phyloP scores from a whole-genome alignment of 1,140 invertebrate species.

The Diachasma alloeum region DNA sequence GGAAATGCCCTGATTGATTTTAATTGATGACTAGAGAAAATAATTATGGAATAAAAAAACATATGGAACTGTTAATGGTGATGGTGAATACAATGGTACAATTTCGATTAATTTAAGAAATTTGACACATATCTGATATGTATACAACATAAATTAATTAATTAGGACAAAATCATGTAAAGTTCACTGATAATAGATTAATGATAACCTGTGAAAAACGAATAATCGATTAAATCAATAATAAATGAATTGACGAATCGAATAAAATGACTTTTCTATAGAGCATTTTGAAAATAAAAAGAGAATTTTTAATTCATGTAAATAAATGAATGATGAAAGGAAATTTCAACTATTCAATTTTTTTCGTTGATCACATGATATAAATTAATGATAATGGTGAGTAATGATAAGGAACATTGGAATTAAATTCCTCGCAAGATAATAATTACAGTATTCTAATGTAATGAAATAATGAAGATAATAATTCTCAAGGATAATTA shows the following conservation, averaged over 20 bases:
- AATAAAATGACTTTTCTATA: background rate
- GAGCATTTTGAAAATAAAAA: background rate
- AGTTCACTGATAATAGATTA: too few relatives aligned
- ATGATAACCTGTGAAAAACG: too few relatives aligned
- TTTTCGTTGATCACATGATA: background rate
- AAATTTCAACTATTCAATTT: background rate
- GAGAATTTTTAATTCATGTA: background rate
- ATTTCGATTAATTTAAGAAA: background rate
- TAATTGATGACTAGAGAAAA: background rate
- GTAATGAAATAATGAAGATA: background rate
- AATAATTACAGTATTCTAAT: conserved; percentile 5
- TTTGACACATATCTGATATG: background rate
- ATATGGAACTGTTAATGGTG: background rate
- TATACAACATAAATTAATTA: too few relatives aligned
- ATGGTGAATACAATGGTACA: background rate
- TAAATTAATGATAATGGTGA: background rate
- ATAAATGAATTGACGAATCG: background rate
- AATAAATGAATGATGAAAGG: background rate
- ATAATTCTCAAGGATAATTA: background rate
- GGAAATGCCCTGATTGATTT: background rate
- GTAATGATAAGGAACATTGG: conserved; percentile 23
- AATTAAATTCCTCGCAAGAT: conserved; percentile 4
- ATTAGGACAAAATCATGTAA: too few relatives aligned
- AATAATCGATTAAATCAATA: too few relatives aligned
- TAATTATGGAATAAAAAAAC: background rate